Evolutionary conservation across 2,888 invertebrate species (phyloP).

Genomic region (Rhingia campestris): DNA sequence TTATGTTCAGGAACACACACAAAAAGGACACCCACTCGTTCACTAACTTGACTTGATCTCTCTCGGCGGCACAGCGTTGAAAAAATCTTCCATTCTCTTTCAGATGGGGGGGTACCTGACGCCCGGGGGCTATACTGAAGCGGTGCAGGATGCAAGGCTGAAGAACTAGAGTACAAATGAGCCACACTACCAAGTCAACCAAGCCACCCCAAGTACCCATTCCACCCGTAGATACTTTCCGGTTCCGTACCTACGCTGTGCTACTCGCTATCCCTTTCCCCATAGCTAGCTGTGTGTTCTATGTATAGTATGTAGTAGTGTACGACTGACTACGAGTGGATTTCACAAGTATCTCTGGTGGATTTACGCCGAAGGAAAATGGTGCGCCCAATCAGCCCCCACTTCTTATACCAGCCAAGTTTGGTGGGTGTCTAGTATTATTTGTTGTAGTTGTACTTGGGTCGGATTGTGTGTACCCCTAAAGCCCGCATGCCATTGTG

Average conservation of each 20-base stretch:
- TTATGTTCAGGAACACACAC: conserved; percentile 71
- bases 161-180: conserved; percentile 73
- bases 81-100: conserved; percentile 42
- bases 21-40: conserved; percentile 69
- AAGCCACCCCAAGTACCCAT: conserved; percentile 32
- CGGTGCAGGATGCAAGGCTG: conserved; percentile 68
- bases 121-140: conserved; percentile 39
- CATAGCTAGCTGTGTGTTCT: too few species aligned
- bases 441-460: conserved; percentile 70
- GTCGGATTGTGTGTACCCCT: conserved; percentile 66
- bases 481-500: conserved; percentile 52
- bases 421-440: conserved; percentile 42
- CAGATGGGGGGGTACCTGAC: conserved; percentile 36
- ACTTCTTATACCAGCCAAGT: conserved; percentile 22
- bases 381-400: conserved; percentile 50
- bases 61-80: conserved; percentile 27
- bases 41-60: conserved; percentile 73
- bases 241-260: conserved; percentile 61
- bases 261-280: too few species aligned
- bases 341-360: conserved; percentile 70
- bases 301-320: conserved; percentile 57
- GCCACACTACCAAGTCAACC: conserved; percentile 59
- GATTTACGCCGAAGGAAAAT: conserved; percentile 72
- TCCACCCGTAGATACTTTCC: conserved; percentile 65
- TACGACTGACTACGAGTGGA: conserved; percentile 42